Evolutionary conservation across 2,888 invertebrate genomes (phyloP).

Genomic region (Drosophila ustulata): DNA sequence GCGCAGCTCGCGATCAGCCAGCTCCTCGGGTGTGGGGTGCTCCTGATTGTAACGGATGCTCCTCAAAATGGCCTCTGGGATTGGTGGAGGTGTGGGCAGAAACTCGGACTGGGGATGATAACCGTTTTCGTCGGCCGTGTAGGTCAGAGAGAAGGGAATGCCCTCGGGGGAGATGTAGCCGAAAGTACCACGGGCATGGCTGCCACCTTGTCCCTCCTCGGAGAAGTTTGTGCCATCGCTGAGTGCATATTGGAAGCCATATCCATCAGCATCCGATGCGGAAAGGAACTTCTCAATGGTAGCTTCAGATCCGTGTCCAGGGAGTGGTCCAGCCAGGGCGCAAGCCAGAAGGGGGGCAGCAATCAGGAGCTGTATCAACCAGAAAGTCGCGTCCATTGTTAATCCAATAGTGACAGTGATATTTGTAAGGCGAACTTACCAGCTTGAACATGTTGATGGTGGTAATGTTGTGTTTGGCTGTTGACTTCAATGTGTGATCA

Average conservation of each 20-base stretch:
- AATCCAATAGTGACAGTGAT: neutral
- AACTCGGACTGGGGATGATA: slow-evolving; percentile 79
- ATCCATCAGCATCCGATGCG: slow-evolving; percentile 83
- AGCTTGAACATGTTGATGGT: slow-evolving; percentile 67
- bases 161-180: slow-evolving; percentile 81
- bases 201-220: slow-evolving; percentile 86
- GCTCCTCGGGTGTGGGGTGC: slow-evolving; percentile 81
- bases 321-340: slow-evolving; percentile 39
- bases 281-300: slow-evolving; percentile 38
- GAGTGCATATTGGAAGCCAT: slow-evolving; percentile 85
- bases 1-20: slow-evolving; percentile 70
- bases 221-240: slow-evolving; percentile 86
- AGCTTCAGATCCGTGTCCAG: neutral
- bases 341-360: slow-evolving; percentile 50
- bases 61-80: slow-evolving; percentile 74
- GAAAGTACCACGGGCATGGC: slow-evolving; percentile 82
- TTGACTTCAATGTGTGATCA: slow-evolving; percentile 37
- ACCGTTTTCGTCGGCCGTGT: slow-evolving; percentile 80
- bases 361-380: slow-evolving; percentile 54
- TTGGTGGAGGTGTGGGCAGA: slow-evolving; percentile 82
- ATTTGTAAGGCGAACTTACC: slow-evolving; percentile 55
- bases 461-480: slow-evolving; percentile 40
- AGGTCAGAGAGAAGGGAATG: slow-evolving; percentile 62
- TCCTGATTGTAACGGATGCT: slow-evolving; percentile 70
- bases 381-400: neutral